Base-by-base conservation (phyloP, 2,888 invertebrate species). In the Cheilosia variabilis region DNA sequence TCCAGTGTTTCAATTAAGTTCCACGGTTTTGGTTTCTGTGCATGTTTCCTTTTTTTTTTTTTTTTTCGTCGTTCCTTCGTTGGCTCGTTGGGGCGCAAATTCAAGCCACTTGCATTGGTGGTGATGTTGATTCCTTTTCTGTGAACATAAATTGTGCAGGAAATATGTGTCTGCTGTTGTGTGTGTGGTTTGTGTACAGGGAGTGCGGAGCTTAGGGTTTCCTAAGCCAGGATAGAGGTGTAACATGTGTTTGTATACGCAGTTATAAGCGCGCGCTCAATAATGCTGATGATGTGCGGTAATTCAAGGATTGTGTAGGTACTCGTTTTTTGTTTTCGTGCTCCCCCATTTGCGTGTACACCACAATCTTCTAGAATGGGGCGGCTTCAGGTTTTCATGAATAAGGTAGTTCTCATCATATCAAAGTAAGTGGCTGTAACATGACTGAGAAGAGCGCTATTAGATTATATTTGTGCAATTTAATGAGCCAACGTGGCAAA, bases 1-100 rank as follows among this genome's bases (percentile, higher is more conserved):
- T 76, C 24, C 71, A 66, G 65, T 80, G 80, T 86, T 86, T 86
- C 84, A 86, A 86, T 86, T 86, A 86, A 76, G 84, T 86, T 76
- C 71, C 80, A 80, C 50, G 53, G 76, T 81, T 86, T 80, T 24
- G 55, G 4, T 62, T 19, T 53, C 31, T 27, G 27, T 27, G 27
- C 4, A 27, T 6, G 6, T 22, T 22, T 22, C 22, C 19, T 2
- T 19, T 22, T 22, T 22, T 22, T 22, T 22, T 22, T 22, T 22
- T 22, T 22, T 45, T 15, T 62, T 19, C 31, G 15, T 52, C 47
- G 66, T 43, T 62, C 22, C 60, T 43, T 13, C 22, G 10, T n/a
- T 17, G 17, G n/a, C 17, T 22, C 47, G 37, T 27, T 27, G n/a
- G 62, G 41, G 55, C 50, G 53, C n/a, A 19, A 27, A 34, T 68